These are phyloP conservation scores for Pristionchus entomophagus DNA, from an alignment of 2,888 invertebrate genomes.

Conservation along the genomic window DNA sequence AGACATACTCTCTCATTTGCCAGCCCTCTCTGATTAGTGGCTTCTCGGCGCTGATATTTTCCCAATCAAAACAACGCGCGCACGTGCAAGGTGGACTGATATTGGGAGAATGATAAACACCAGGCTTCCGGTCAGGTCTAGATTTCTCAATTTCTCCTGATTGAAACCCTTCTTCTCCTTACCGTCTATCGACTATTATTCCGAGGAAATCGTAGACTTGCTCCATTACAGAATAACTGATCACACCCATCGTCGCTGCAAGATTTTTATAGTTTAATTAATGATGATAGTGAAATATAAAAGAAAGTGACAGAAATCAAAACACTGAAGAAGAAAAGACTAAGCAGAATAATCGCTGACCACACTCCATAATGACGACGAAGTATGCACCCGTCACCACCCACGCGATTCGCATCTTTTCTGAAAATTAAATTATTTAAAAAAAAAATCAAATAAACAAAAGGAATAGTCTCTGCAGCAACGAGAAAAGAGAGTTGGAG, in stretches of 20 bases:
- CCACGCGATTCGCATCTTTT: conserved; percentile 10
- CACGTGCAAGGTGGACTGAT: too few species aligned
- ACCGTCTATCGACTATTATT: neutral
- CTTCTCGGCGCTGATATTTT: too few species aligned
- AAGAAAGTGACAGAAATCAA: neutral
- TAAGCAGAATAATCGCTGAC: neutral
- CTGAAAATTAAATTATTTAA: neutral
- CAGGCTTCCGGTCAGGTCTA: too few species aligned
- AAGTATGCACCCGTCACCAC: conserved; percentile 26
- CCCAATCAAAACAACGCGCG: too few species aligned
- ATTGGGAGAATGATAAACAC: too few species aligned
- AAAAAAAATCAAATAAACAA: neutral
- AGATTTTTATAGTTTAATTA: too few species aligned
- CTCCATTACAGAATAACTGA: neutral
- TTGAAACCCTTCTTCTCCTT: neutral
- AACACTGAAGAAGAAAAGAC: neutral
- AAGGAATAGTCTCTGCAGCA: neutral
- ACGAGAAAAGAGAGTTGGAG: neutral
- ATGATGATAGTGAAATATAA: neutral
- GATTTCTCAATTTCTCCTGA: neutral
- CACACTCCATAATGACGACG: conserved; percentile 5
- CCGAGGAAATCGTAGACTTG: neutral
- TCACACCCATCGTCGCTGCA: conserved; percentile 12
- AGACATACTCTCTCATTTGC: too few species aligned
- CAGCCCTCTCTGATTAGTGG: too few species aligned